Percentiles rank a stretch among this genome's conserved stretches.
These are phyloP conservation scores for Neelides sp. DNA, from an alignment of 1,140 invertebrate species.

Conservation along the genomic window DNA sequence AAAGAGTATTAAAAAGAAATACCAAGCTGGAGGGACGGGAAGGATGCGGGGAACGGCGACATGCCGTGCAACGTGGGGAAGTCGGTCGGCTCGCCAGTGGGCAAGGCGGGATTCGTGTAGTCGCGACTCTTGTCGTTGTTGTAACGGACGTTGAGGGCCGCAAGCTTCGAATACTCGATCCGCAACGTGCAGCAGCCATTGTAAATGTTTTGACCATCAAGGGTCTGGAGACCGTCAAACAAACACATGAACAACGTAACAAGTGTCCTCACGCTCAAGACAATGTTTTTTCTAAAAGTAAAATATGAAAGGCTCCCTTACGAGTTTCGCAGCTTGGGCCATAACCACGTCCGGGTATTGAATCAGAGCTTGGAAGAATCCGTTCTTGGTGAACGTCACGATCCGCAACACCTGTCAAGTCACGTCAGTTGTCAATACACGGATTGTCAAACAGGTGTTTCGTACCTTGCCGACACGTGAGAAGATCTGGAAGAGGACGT, in stretches of 20 bases:
- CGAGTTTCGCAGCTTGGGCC: slow-evolving; percentile 88
- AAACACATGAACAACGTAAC: background rate
- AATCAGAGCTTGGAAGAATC: slow-evolving; percentile 97
- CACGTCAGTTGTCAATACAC: too few relatives aligned
- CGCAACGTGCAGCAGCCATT: slow-evolving; percentile 97
- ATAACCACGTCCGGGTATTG: slow-evolving; percentile 93
- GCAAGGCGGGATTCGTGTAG: slow-evolving; percentile 94
- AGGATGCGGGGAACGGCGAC: slow-evolving; percentile 6
- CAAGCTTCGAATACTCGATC: slow-evolving; percentile 97
- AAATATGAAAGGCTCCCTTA: slow-evolving; percentile 42
- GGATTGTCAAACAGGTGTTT: too few relatives aligned
- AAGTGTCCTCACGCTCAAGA: background rate
- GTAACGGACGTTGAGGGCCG: slow-evolving; percentile 94
- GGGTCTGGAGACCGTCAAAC: slow-evolving; percentile 46
- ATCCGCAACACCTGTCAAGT: too few relatives aligned
- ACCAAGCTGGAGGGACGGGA: too few relatives aligned
- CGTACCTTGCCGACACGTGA: slow-evolving; percentile 93
- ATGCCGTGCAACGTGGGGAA: slow-evolving; percentile 40
- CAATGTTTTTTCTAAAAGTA: background rate
- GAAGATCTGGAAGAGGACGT: slow-evolving; percentile 90
- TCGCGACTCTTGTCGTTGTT: slow-evolving; percentile 99
- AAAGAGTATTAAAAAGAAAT: background rate
- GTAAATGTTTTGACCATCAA: slow-evolving; percentile 98
- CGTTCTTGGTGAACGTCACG: slow-evolving; percentile 98
- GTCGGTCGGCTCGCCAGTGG: slow-evolving; percentile 65